A percentile compares a stretch with the other conserved stretches of the same genome.
phyloP scores from a whole-genome alignment of 2,888 invertebrate genomes.

The Epistrophella euchroma region DNA sequence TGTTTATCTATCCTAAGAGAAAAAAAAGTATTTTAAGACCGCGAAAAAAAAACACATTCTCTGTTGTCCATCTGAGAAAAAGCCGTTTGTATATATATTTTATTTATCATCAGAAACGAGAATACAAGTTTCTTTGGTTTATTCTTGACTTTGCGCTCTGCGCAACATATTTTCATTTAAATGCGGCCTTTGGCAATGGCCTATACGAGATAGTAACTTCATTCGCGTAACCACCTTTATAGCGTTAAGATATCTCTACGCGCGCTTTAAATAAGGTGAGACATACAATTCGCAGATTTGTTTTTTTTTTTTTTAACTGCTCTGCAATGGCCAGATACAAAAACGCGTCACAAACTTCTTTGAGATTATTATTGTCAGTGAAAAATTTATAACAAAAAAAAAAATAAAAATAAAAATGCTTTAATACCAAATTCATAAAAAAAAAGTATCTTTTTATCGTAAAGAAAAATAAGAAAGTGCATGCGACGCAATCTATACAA shows the following conservation, averaged over 20 bases:
- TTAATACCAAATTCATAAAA: conserved; percentile 23
- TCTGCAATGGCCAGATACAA: conserved; percentile 59
- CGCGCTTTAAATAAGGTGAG: conserved; percentile 21
- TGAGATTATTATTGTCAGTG: conserved; percentile 24
- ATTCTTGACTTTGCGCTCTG: conserved; percentile 64
- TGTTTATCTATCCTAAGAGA: conserved; percentile 8
- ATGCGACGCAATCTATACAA: conserved; percentile 34
- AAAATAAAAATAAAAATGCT: conserved; percentile 1
- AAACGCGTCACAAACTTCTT: conserved; percentile 38
- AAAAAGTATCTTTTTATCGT: conserved; percentile 37
- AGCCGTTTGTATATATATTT: conserved; percentile 8
- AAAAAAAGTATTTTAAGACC: neutral
- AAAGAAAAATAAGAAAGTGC: conserved; percentile 41
- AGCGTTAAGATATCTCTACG: conserved; percentile 63
- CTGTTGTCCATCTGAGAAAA: conserved; percentile 18
- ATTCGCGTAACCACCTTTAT: conserved; percentile 70
- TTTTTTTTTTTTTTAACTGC: conserved; percentile 8
- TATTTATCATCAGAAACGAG: conserved; percentile 7
- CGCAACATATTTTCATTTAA: conserved; percentile 36
- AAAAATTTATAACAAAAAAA: conserved; percentile 31
- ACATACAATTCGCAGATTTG: conserved; percentile 28
- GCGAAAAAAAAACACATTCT: conserved; percentile 18
- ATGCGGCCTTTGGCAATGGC: conserved; percentile 65
- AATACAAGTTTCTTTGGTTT: conserved; percentile 61
- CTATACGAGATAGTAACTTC: conserved; percentile 57